Base-by-base conservation (phyloP, 1,140 invertebrate genomes). In the Ectropis grisescens region DNA sequence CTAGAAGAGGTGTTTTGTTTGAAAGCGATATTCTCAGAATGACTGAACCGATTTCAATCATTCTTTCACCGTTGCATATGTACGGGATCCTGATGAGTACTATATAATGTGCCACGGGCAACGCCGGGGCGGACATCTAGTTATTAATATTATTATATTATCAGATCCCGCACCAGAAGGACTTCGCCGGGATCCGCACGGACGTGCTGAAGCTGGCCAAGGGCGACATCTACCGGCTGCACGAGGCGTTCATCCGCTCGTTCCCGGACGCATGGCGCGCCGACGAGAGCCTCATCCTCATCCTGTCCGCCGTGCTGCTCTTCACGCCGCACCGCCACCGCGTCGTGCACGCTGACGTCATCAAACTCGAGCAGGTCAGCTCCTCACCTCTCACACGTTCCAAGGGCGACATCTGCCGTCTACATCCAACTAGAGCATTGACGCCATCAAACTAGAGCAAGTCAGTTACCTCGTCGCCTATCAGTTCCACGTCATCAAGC, bases 261-360 rank as follows among this genome's bases (percentile, higher is more conserved):
- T 96, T 96, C 59, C 89, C 92, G 60, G 85, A 89, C 3, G 84
- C 87, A 25, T 95, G 92, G 89, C 85, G 91, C 11, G 83, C 82
- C 12, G 94, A 98, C 81, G 92, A 95, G 62, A 91, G 93, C 62
- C 90, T 97, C 13, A 93, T 97, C 69, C 85, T 96, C 7, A 91
- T 97, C 37, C 84, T 98, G 57, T 92, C 92, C 62, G 93, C 95
- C 33, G 96, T 98, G 50, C 86, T 94, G 28, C 82, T 97, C 8
- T 97, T 97, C 68, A 91, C 91, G 14, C 93, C 95, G 0, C 88
- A 93, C 41, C 80, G 95, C 37, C 84, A 91, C 2, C 87, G 89
- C 54, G 88, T 96, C 5, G 87, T 93, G 35, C 92, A 96, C 71
- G 86, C 87, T 19, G 92, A 95, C 62, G 89, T 93, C 11, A 93